phyloP scores from a whole-genome alignment of 2,888 invertebrate species.

The Dolichomitus sp. region DNA sequence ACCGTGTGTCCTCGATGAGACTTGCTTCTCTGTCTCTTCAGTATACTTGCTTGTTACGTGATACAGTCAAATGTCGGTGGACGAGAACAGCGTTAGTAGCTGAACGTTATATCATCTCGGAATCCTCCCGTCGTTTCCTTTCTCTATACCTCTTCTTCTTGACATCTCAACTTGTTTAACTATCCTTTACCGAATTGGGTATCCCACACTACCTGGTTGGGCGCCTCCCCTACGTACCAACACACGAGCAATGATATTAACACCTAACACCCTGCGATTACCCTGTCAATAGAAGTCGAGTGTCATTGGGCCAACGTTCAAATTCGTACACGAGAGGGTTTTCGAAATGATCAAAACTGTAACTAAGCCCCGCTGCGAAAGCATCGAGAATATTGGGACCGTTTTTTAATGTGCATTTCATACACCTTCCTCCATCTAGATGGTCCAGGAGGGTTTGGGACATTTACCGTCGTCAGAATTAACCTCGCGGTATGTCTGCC shows the following conservation, averaged over 20 bases:
- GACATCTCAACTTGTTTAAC: slow-evolving; percentile 36
- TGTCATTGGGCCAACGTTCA: slow-evolving; percentile 40
- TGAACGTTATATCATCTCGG: slow-evolving; percentile 16
- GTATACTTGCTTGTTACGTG: slow-evolving; percentile 6
- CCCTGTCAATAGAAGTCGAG: slow-evolving; percentile 76
- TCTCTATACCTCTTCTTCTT: slow-evolving; percentile 29
- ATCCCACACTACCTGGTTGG: slow-evolving; percentile 55
- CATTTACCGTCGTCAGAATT: no score
- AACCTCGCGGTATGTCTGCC: no score
- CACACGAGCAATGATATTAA: slow-evolving; percentile 71
- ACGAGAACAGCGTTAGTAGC: background rate
- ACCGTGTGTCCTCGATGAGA: slow-evolving; percentile 19
- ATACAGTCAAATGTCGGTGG: slow-evolving; percentile 9
- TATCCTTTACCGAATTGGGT: slow-evolving; percentile 37
- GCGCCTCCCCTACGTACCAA: slow-evolving; percentile 8
- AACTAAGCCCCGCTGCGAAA: no score
- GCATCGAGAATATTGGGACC: no score
- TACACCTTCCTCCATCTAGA: no score
- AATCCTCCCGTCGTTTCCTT: slow-evolving; percentile 41
- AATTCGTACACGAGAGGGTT: slow-evolving; percentile 37
- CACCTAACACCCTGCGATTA: slow-evolving; percentile 73
- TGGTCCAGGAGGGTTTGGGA: no score
- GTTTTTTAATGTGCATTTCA: no score
- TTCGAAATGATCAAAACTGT: background rate
- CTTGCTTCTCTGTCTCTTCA: background rate